These are phyloP conservation scores for Tapirus terrestris DNA, from an alignment of 2,113 vertebrate species.

Conservation along the genomic window DNA sequence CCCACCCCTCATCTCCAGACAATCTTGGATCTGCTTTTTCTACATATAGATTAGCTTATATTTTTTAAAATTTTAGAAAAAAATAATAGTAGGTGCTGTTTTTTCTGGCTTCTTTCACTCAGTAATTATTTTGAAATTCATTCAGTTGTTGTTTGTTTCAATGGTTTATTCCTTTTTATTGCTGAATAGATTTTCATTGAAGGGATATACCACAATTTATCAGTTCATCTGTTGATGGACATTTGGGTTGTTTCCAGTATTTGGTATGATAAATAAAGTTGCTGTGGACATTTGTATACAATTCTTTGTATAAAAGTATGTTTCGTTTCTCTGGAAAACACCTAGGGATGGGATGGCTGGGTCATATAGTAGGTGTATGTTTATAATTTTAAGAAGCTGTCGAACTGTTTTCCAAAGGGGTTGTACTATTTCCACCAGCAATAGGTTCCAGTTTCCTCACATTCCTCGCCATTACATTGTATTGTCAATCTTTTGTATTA, in stretches of 20 bases:
- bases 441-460: neutral
- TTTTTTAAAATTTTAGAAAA: slow-evolving; percentile 7
- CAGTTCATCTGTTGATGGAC: neutral
- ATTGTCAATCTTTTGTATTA: neutral
- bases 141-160: neutral
- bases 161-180: neutral
- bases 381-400: neutral
- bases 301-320: neutral
- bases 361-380: neutral
- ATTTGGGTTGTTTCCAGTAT: neutral
- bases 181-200: neutral
- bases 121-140: neutral
- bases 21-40: neutral
- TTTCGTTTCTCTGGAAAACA: neutral
- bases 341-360: neutral
- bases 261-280: neutral
- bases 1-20: neutral
- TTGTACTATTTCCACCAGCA: neutral
- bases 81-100: neutral
- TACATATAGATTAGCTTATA: neutral
- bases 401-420: neutral
- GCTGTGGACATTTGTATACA: neutral
- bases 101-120: neutral
- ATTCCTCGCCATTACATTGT: neutral
- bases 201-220: neutral